Base-by-base conservation (phyloP, 2,888 invertebrate species). In the Laspeyria flexula region DNA sequence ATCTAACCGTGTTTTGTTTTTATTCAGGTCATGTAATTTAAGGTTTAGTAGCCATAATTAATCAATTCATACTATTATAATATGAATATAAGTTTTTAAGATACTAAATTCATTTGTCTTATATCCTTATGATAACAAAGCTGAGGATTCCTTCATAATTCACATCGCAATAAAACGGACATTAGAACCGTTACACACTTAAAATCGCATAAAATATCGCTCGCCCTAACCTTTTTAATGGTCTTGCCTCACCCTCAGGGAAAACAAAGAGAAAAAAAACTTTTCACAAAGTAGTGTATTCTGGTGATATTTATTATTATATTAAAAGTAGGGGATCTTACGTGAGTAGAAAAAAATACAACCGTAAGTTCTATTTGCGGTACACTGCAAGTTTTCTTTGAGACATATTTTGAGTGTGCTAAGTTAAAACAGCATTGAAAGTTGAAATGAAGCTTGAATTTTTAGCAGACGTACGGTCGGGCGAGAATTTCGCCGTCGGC, bases 141-240 rank as follows among this genome's bases (percentile, higher is more conserved):
- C 55, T 52, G 45, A n/a, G n/a, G n/a, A 47, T 71, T 68, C 71
- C 71, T 68, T 70, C 76, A 78, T 81, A 81, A 81, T 81, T 82
- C 80, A 79, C 73, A 73, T 75, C 60, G 79, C 76, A 81, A 86
- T 83, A 86, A 81, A 85, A 83, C 72, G 75, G 78, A 85, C 86
- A 86, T 89, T 85, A 89, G 79, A 83, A 75, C 79, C 73, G 86
- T 84, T 83, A 87, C 82, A 88, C 87, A 90, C 90, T 92, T 91
- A 92, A 91, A 91, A 90, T 86, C 88, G 79, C 90, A 90, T 92
- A 91, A 91, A 91, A 89, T 83, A 90, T 81, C 81, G 80, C 81
- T 73, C 77, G 73, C 88, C 86, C 90, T 81, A 83, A 88, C 89
- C 85, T 86, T 90, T 90, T 90, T 91, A 90, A 90, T 90, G 88